phyloP scores from a whole-genome alignment of 2,113 vertebrate species.

The Candoia aspera region DNA sequence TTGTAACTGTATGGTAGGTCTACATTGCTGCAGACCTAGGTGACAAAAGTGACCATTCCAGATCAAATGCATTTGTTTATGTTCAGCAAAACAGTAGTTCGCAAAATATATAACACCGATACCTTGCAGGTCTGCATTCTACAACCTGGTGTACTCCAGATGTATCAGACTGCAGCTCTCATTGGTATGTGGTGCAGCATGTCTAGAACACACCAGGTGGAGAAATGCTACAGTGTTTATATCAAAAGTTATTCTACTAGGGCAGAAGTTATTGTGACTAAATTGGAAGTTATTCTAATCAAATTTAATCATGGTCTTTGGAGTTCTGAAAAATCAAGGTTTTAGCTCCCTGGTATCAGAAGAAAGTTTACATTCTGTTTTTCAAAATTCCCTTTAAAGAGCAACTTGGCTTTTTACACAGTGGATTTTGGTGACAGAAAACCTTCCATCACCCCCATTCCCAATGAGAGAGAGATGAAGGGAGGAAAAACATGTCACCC shows the following conservation, averaged over 20 bases:
- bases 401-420: slow-evolving; percentile 1
- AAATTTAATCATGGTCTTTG: slow-evolving; percentile 16
- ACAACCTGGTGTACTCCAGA: neutral
- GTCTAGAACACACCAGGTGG: neutral
- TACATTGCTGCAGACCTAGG: neutral
- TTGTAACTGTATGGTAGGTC: neutral
- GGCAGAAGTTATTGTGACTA: slow-evolving; percentile 8
- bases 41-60: neutral
- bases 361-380: slow-evolving; percentile 27
- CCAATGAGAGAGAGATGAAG: slow-evolving; percentile 52
- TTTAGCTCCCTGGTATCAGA: slow-evolving; percentile 28
- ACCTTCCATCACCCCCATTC: slow-evolving; percentile 66
- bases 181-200: neutral
- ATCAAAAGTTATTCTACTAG: neutral
- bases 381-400: slow-evolving; percentile 18
- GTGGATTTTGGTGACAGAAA: slow-evolving; percentile 57
- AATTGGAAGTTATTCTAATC: neutral
- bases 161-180: neutral
- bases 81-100: neutral
- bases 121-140: neutral
- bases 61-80: neutral
- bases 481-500: slow-evolving; percentile 72
- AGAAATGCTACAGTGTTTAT: neutral
- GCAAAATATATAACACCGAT: accelerated
- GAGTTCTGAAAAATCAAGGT: slow-evolving; percentile 49